Conservation (phyloP, 2,797 vertebrate genomes). For the Anniella stebbinsi region DNA sequence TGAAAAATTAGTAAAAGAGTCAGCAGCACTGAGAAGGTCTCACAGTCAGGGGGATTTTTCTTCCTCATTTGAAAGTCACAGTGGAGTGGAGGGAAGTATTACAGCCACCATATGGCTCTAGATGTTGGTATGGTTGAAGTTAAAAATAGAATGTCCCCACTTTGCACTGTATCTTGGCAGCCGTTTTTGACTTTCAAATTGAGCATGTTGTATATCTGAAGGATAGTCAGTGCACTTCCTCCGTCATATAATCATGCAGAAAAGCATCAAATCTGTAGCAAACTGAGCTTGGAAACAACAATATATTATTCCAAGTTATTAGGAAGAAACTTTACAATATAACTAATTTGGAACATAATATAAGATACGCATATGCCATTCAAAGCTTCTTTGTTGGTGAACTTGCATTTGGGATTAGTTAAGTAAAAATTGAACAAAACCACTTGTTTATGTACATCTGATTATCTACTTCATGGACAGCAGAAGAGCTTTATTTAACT, state of each 20-base stretch:
- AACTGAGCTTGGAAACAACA: background rate
- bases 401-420: conserved; percentile 13
- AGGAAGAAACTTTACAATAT: background rate
- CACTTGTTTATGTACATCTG: conserved; percentile 33
- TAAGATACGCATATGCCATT: conserved; percentile 32
- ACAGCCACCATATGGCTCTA: conserved; percentile 71
- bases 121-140: conserved; percentile 51
- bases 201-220: conserved; percentile 10
- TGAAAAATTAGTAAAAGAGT: conserved; percentile 55
- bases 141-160: conserved; percentile 61
- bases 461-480: conserved; percentile 7
- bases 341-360: background rate
- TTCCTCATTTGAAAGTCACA: conserved; percentile 66
- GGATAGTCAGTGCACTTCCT: background rate
- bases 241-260: background rate
- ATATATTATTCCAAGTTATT: background rate
- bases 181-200: conserved; percentile 2
- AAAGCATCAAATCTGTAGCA: conserved; percentile 11
- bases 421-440: conserved; percentile 39
- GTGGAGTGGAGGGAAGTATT: conserved; percentile 34
- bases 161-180: conserved; percentile 29
- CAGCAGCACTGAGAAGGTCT: conserved; percentile 47
- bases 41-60: conserved; percentile 57
- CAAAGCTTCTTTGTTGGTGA: conserved; percentile 29
- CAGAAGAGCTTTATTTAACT: conserved; percentile 13